Evolutionary conservation across 2,113 vertebrate species (phyloP), one percentile per base, ranked within the genome.

Genomic region (Cottus gobio): DNA sequence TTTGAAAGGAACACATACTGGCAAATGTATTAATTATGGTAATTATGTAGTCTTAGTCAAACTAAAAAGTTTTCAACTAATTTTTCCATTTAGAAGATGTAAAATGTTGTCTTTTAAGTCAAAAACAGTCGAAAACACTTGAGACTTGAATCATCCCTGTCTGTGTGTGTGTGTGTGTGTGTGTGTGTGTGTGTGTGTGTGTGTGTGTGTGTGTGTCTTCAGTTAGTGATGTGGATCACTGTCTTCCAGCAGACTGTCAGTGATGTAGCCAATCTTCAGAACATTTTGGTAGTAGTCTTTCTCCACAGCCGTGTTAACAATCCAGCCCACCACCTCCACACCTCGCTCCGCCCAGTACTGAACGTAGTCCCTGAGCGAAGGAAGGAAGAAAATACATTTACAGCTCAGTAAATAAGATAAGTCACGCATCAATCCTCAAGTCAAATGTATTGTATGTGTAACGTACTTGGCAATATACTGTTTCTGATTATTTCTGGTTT

Each of bases 221-320:
- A 18, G 31, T 94, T 86, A 97, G 91, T 95, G 96, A 8, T 96
- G 95, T 16, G 96, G 92, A 0, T 94, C 91, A 56, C 96, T 97
- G 93, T 99, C 96, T 75, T 98, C 97, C 74, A 96, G 31, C 92
- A 99, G 74, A 90, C 97, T 97, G 95, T 99, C 98, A 0, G 97
- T 99, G 82, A 98, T 95, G 90, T 97, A 98, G 88, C 90, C 95
- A 83, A 93, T 93, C 28, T 93, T 91, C 42, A 99, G 95, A 71
- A 96, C 39, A 0, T 90, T 94, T 75, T 97, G 95, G 0, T 95
- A 97, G 92, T 95, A 97, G 56, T 71, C 93, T 79, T 99, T 99
- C 91, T 98, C 98, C 60, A 95, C 94, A n/a, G 96, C 95, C 0
- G 95, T 96, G 90, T 98, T 98, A 42, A 99, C 93, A 5, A 97